Base-by-base conservation (phyloP, 2,113 vertebrate species). In the Pygoscelis adeliae region DNA sequence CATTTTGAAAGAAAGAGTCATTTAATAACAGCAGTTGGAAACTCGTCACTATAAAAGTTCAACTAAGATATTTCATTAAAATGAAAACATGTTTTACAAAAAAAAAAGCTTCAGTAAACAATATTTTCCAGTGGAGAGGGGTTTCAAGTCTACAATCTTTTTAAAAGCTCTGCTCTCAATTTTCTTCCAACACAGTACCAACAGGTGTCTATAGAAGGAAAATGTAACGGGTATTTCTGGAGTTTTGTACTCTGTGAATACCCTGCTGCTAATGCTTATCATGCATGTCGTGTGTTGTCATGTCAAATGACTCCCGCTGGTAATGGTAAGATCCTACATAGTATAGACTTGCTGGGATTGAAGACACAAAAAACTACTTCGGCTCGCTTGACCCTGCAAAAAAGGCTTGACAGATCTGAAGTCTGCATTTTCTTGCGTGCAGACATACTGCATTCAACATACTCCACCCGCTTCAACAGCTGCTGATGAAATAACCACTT, bases 21-120 rank as follows among this genome's bases (percentile, higher is more conserved):
- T 89, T 89, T 87, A 67, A 47, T 89, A 94, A 71, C 55, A 94
- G 77, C 69, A 82, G 56, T 67, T 96, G 94, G 81, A 96, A 96
- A 89, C 44, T 95, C 65, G 47, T 89, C 52, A 71, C 69, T 76
- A 55, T 93, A 89, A 95, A 94, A 93, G 40, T 36, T 85, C 44
- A 96, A 67, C 77, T 76, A 52, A 94, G 77, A 94, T 67, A 76
- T 61, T 87, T 89, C 73, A 87, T 78, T 89, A 89, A 89, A 94
- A 93, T 84, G 18, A 93, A 94, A 94, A 67, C 44, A 61, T 36
- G 4, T 53, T 80, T 93, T 59, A 83, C 4, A 30, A 52, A 62
- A 87, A 87, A 87, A 58, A 38, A 8, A 71, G 9, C 42, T 71
- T 63, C 23, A 70, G 7, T 42, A 87, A 89, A 81, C 22, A 53